These are phyloP conservation scores for Caenorhabditis tropicalis DNA, from an alignment of 1,140 invertebrate genomes.

Conservation along the genomic window DNA sequence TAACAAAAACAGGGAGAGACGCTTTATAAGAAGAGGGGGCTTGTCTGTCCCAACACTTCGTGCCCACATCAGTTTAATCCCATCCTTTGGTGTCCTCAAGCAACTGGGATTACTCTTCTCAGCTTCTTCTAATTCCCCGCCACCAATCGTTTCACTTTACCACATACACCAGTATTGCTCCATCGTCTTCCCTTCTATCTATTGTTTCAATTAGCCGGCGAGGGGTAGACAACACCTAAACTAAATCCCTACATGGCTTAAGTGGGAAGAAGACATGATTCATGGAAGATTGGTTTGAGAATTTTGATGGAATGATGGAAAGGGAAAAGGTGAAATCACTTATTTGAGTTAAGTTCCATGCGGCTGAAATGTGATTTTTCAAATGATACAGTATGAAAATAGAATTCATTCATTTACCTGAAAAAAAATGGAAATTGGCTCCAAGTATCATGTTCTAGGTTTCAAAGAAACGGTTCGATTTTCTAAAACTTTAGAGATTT, in stretches of 20 bases:
- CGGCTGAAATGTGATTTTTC: too few species aligned
- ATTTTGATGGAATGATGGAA: background rate
- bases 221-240: background rate
- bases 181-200: background rate
- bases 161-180: background rate
- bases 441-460: too few species aligned
- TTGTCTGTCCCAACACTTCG: background rate
- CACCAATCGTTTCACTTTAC: background rate
- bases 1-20: background rate
- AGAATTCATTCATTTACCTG: too few species aligned
- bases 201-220: slow-evolving; percentile 25
- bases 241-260: slow-evolving; percentile 13
- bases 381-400: too few species aligned
- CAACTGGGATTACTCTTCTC: slow-evolving; percentile 20
- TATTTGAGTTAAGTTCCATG: background rate
- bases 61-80: slow-evolving; percentile 14
- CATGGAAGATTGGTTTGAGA: background rate
- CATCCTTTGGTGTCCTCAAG: slow-evolving; percentile 7
- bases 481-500: too few species aligned
- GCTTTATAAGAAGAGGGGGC: background rate
- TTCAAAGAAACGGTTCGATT: too few species aligned
- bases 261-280: background rate
- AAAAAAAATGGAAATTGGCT: too few species aligned
- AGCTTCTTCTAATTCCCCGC: background rate
- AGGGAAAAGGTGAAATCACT: background rate